Evolutionary conservation across 2,797 vertebrate species (phyloP).

Genomic region (Coregonus sp.): DNA sequence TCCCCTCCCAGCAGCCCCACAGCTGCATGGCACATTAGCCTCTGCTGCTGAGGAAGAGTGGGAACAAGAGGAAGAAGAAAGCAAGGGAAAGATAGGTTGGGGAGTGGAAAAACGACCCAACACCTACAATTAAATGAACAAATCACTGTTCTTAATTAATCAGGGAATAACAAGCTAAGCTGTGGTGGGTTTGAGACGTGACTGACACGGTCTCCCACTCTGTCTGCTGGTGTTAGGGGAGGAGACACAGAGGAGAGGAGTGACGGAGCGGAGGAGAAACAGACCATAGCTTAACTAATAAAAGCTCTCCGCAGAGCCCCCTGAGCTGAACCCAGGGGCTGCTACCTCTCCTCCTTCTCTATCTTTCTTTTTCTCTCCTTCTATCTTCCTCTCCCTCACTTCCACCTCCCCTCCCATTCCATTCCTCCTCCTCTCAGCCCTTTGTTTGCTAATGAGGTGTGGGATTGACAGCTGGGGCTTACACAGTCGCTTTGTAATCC

Average conservation of each 20-base stretch:
- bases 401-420: slow-evolving; percentile 10
- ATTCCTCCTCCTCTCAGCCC: slow-evolving; percentile 32
- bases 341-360: slow-evolving; percentile 9
- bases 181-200: slow-evolving; percentile 50
- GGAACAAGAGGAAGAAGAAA: slow-evolving; percentile 49
- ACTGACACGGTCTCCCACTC: slow-evolving; percentile 43
- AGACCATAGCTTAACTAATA: no score
- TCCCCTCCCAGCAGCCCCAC: slow-evolving; percentile 33
- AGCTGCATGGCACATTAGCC: slow-evolving; percentile 63
- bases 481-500: slow-evolving; percentile 66
- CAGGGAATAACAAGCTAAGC: slow-evolving; percentile 57
- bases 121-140: slow-evolving; percentile 68
- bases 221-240: slow-evolving; percentile 19
- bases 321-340: slow-evolving; percentile 19
- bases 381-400: slow-evolving; percentile 25
- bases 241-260: not conserved
- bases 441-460: slow-evolving; percentile 72
- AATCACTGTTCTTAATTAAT: slow-evolving; percentile 67
- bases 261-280: no score
- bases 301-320: no score
- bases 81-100: slow-evolving; percentile 10
- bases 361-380: slow-evolving; percentile 28
- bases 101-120: slow-evolving; percentile 13
- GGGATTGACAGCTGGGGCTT: slow-evolving; percentile 66
- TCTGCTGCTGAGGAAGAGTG: slow-evolving; percentile 35